Conservation (phyloP, 2,797 vertebrate species). For the Melanotaenia nigrans region DNA sequence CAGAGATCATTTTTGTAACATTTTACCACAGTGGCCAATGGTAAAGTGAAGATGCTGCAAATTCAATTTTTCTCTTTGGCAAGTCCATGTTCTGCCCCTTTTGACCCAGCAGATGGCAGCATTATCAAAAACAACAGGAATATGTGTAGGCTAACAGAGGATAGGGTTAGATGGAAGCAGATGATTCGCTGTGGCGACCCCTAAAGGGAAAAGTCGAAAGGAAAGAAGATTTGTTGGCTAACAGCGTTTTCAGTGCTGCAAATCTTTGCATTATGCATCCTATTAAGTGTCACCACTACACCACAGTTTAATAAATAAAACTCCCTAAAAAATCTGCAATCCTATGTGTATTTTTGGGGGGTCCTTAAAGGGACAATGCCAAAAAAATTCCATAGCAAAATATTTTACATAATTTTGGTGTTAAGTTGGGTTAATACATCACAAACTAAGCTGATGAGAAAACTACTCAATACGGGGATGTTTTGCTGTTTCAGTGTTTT, state of each 20-base stretch:
- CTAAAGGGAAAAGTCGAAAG: too few relatives aligned
- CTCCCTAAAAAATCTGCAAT: background rate
- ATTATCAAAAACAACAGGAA: background rate
- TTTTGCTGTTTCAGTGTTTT: background rate
- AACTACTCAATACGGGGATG: background rate
- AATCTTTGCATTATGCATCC: background rate
- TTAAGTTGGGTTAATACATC: background rate
- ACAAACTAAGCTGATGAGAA: background rate
- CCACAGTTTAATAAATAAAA: background rate
- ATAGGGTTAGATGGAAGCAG: too few relatives aligned
- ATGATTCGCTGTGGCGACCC: too few relatives aligned
- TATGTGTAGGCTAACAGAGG: background rate
- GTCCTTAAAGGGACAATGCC: too few relatives aligned
- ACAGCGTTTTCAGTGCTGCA: background rate
- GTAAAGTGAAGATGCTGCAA: background rate
- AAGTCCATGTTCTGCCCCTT: background rate
- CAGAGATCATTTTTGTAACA: background rate
- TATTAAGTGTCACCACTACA: background rate
- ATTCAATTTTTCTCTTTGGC: background rate
- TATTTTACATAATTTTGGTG: background rate
- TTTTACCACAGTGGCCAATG: background rate
- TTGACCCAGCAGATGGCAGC: conserved; percentile 55
- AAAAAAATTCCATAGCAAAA: background rate
- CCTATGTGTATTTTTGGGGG: background rate
- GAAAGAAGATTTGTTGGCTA: background rate